Evolutionary conservation across 2,888 invertebrate genomes (phyloP), one percentile per base, ranked within the genome.

Genomic region (Drosophila dives): DNA sequence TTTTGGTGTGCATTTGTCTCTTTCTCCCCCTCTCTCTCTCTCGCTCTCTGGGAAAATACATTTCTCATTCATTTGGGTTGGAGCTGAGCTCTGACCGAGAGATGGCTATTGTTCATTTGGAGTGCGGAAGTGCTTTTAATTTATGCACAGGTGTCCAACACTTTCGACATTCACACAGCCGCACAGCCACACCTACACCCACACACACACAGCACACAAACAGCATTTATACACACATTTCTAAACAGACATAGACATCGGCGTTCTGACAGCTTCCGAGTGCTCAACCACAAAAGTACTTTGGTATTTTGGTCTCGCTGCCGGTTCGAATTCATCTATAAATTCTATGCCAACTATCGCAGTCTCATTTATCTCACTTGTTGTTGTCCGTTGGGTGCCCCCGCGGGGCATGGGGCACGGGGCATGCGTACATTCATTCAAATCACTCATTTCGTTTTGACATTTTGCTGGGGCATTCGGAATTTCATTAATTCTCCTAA

Each of bases 101-200:
- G 26, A 38, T 50, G 40, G 54, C 72, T 62, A 76, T 80, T 86
- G 85, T 84, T 78, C 87, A 71, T 67, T 77, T 73, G 60, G 58
- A 73, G 72, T 67, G 33, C 54, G 69, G 64, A 82, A 84, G 80
- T 85, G 82, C 76, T 70, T 80, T 75, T 82, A 82, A 80, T 78
- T 84, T 78, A 82, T 85, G 87, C 84, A 82, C 77, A 80, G 77
- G 68, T 75, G 77, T 40, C 61, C 66, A 84, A 75, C 80, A 80
- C 77, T 81, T 74, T 72, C 36, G 64, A 58, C 72, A 49, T 61
- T 54, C 56, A 53, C 61, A 33, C 50, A 64, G 34, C 15, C 45
- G 15, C 63, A 56, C 36, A 23, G 7, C 11, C 32, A 20, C 51
- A 17, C 26, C 20, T 49, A 32, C 49, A 15, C 7, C 45, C 1